Percentiles rank a stretch among this genome's conserved stretches.
Evolutionary conservation across 2,113 vertebrate genomes (phyloP).

Genomic region (Microtus ochrogaster): DNA sequence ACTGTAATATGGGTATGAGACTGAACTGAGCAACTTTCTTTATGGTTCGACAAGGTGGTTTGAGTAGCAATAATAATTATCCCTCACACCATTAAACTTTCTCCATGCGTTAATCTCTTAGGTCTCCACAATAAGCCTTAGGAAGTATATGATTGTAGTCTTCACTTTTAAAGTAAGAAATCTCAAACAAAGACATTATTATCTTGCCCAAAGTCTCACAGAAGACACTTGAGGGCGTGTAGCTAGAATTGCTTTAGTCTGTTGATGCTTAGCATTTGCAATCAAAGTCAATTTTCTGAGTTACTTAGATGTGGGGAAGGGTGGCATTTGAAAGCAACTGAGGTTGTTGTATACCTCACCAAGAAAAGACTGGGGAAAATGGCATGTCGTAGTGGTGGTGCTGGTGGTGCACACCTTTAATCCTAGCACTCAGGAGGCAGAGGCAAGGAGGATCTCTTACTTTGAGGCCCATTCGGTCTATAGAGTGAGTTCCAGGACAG

Average conservation of each 20-base stretch:
- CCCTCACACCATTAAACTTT: not conserved
- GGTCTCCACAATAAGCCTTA: not conserved
- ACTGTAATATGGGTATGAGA: not conserved
- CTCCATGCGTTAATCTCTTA: not conserved
- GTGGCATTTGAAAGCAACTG: not conserved
- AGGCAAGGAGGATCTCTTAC: not conserved
- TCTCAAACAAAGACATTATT: constrained; percentile 11
- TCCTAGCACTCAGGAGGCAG: not conserved
- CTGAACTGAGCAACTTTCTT: not conserved
- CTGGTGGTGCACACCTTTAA: not conserved
- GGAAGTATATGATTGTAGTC: not conserved
- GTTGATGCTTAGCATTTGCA: not conserved
- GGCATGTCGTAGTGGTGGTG: not conserved
- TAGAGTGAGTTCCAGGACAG: not conserved
- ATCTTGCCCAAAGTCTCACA: constrained; percentile 2
- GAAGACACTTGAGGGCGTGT: not conserved
- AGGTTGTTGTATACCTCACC: constrained; percentile 12
- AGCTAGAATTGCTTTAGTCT: not conserved
- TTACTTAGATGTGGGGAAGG: not conserved
- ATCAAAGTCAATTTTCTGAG: constrained; percentile 46
- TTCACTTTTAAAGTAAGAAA: not conserved
- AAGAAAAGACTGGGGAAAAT: constrained; percentile 5
- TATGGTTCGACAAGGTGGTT: not conserved
- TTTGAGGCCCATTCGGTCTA: not conserved
- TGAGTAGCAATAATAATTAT: not conserved